phyloP scores from a whole-genome alignment of 2,113 vertebrate genomes.

The Sterrhoptilus dennistouni region DNA sequence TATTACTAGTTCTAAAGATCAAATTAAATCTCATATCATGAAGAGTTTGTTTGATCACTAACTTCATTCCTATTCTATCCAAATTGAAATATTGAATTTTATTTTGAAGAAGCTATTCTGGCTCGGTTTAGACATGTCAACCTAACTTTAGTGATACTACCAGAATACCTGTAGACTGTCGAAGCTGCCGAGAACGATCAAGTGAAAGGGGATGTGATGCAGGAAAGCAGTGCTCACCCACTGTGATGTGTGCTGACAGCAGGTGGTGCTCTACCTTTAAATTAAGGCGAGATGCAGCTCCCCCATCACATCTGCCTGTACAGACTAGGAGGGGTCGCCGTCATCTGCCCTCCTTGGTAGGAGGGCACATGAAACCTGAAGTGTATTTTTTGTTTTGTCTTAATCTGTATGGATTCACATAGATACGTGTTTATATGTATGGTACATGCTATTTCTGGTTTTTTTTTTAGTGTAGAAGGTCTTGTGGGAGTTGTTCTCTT shows the following conservation, averaged over 20 bases:
- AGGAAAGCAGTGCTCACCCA: accelerated
- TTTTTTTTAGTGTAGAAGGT: background rate
- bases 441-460: background rate
- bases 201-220: accelerated
- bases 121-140: background rate
- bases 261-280: slow-evolving; percentile 36
- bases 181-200: background rate
- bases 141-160: background rate
- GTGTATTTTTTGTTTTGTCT: background rate
- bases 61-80: background rate
- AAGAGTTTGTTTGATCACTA: background rate
- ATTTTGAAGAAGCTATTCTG: background rate
- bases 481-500: background rate
- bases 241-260: background rate
- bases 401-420: background rate
- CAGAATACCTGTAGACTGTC: no score
- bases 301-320: accelerated
- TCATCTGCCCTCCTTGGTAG: background rate
- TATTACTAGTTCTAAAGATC: background rate
- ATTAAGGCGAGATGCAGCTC: background rate
- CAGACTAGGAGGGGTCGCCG: background rate
- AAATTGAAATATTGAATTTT: background rate
- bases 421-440: accelerated
- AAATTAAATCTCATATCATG: background rate
- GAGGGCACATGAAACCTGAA: background rate